Base-by-base conservation (phyloP, 2,888 invertebrate genomes). In the Orthosia gracilis region DNA sequence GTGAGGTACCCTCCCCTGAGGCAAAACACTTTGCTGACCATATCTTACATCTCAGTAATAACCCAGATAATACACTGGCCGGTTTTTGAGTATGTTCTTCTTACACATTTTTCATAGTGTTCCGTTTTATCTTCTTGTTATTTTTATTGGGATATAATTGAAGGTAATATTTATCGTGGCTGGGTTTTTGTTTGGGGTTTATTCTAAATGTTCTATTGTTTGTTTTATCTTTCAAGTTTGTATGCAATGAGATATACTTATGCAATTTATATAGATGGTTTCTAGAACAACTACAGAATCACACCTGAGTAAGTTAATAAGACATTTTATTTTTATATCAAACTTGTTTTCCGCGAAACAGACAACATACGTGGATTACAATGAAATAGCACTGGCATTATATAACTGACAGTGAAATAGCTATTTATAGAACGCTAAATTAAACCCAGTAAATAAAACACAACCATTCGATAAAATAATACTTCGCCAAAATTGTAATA, bases 21-120 rank as follows among this genome's bases (percentile, higher is more conserved):
- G 90, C 88, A 89, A 88, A 91, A 91, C 91, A 93, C 92, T 93
- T 91, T 90, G 90, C 92, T 94, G 94, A 93, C 94, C 94, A 92
- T 93, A 93, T 92, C 93, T 92, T 92, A 93, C 90, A 91, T 91
- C 91, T 91, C 78, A 79, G 89, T 90, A 92, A 91, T 91, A 91
- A 91, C 90, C 83, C 84, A 89, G 89, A 90, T 92, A 92, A 93
- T 92, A 89, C 90, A 89, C 88, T 87, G 82, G 78, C 85, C 82
- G 85, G 87, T 87, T 91, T 90, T 90, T 91, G 86, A 87, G 85
- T 88, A 86, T 84, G 77, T 84, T 85, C 86, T 88, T 85, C 87
- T 88, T 87, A 81, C 87, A 87, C 80, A 80, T 85, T 90, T 86
- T 89, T 84, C 76, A 79, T 78, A 69, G 62, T 72, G 40, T 64